Evolutionary conservation across 2,888 invertebrate genomes (phyloP).

Genomic region (Hydrotaea cyrtoneurina): DNA sequence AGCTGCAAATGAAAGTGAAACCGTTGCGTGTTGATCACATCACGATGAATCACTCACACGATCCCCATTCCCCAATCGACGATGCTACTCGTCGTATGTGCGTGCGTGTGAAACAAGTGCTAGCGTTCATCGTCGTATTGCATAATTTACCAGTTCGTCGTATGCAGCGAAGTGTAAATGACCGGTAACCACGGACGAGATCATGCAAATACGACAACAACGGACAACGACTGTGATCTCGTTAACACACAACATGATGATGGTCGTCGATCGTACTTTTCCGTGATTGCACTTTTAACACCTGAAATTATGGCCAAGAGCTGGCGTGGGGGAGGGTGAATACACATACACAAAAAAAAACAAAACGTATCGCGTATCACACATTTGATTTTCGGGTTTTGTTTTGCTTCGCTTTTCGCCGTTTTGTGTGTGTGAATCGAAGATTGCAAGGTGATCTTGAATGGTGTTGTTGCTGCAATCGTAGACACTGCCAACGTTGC

Average conservation of each 20-base stretch:
- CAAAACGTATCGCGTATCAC: neutral
- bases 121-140: slow-evolving; percentile 65
- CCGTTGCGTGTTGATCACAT: slow-evolving; percentile 41
- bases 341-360: neutral
- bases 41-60: slow-evolving; percentile 17
- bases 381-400: slow-evolving; percentile 41
- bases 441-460: slow-evolving; percentile 63
- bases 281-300: slow-evolving; percentile 71
- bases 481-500: neutral
- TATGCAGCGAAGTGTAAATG: slow-evolving; percentile 69
- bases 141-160: slow-evolving; percentile 72
- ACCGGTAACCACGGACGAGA: slow-evolving; percentile 52
- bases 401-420: slow-evolving; percentile 59
- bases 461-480: slow-evolving; percentile 8
- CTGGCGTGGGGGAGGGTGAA: slow-evolving; percentile 45
- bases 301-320: neutral
- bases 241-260: slow-evolving; percentile 17
- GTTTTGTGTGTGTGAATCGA: slow-evolving; percentile 8
- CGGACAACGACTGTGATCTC: slow-evolving; percentile 31
- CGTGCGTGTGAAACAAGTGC: slow-evolving; percentile 24
- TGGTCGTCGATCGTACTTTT: slow-evolving; percentile 39
- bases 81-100: neutral
- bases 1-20: slow-evolving; percentile 75
- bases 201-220: neutral
- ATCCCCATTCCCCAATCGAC: neutral